Evolutionary conservation across 2,888 invertebrate species (phyloP).

Genomic region (Stenodema calcarata): DNA sequence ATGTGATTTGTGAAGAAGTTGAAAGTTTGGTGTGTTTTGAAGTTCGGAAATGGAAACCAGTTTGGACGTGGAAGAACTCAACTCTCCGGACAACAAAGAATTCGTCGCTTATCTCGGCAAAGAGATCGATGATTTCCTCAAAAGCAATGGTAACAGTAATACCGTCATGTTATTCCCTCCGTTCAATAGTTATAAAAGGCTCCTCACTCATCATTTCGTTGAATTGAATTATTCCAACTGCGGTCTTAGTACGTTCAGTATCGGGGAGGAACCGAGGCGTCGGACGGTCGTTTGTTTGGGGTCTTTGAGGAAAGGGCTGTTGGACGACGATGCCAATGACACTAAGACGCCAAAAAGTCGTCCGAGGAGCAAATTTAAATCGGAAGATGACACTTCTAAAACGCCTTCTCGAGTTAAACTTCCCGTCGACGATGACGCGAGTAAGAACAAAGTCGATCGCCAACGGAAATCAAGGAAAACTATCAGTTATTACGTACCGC

Average conservation of each 20-base stretch:
- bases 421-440: neutral
- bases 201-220: slow-evolving; percentile 18
- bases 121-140: slow-evolving; percentile 26
- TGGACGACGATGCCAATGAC: slow-evolving; percentile 17
- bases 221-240: neutral
- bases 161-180: slow-evolving; percentile 40
- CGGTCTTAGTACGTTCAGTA: slow-evolving; percentile 27
- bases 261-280: slow-evolving; percentile 28
- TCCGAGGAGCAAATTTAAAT: neutral
- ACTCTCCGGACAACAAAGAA: slow-evolving; percentile 15
- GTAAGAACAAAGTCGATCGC: neutral
- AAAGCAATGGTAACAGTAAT: neutral
- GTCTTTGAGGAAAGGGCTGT: neutral
- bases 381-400: neutral
- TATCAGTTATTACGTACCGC: slow-evolving; percentile 33
- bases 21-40: neutral
- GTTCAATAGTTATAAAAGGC: slow-evolving; percentile 33
- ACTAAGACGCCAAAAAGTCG: neutral
- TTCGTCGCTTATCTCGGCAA: neutral
- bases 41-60: neutral
- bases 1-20: neutral
- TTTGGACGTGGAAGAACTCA: neutral
- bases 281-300: slow-evolving; percentile 22
- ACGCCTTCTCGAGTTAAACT: neutral
- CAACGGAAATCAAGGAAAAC: slow-evolving; percentile 13